Evolutionary conservation across 2,888 invertebrate genomes (phyloP).

Genomic region (Mechanitis messenoides): DNA sequence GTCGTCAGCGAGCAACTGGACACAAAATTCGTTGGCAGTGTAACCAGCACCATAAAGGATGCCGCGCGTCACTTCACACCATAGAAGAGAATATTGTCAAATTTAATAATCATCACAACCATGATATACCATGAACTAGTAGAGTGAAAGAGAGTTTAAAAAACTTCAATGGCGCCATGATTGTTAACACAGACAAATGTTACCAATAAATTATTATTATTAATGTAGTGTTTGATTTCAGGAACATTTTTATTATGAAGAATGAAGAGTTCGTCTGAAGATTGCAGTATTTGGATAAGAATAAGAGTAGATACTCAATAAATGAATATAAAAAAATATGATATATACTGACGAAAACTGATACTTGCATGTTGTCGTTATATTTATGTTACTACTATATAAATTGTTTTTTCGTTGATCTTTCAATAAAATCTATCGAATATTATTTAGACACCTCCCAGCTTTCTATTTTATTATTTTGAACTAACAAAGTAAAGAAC

Average conservation of each 20-base stretch:
- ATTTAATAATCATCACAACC: neutral
- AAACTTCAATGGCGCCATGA: constrained; percentile 17
- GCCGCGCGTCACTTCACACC: neutral
- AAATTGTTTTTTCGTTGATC: no score
- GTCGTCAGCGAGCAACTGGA: neutral
- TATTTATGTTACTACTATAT: no score
- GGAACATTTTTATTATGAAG: neutral
- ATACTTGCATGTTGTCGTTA: no score
- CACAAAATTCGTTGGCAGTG: neutral
- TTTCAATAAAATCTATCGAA: no score
- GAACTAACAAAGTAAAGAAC: no score
- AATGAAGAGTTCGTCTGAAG: neutral
- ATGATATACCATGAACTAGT: constrained; percentile 3
- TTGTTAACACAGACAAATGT: neutral
- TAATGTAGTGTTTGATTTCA: constrained; percentile 3
- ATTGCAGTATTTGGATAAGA: neutral
- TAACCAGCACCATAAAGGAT: neutral
- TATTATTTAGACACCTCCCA: no score
- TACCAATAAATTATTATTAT: neutral
- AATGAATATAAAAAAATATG: no score
- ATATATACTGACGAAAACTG: no score
- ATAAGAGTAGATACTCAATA: neutral
- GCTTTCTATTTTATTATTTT: no score
- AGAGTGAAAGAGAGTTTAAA: neutral
- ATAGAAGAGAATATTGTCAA: neutral